Evolutionary conservation across 2,888 invertebrate genomes (phyloP).

Genomic region (Drosophila vallismaia): DNA sequence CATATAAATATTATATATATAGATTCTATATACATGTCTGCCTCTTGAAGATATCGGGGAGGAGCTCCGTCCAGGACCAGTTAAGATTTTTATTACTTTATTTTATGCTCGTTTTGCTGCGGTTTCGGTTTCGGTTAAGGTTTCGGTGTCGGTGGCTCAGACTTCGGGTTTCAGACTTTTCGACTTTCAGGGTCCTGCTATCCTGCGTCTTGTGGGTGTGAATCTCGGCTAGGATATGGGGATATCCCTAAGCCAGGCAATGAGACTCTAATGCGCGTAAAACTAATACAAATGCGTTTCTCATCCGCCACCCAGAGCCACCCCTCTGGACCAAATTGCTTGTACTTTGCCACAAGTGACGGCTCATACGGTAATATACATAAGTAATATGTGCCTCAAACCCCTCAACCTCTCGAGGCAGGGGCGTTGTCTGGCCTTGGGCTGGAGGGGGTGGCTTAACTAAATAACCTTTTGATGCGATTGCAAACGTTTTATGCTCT

Average conservation of each 20-base stretch:
- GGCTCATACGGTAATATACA: conserved; percentile 76
- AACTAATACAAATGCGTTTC: conserved; percentile 78
- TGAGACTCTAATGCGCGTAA: conserved; percentile 79
- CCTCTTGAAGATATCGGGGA: conserved; percentile 65
- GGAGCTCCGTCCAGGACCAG: conserved; percentile 30
- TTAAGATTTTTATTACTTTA: conserved; percentile 77
- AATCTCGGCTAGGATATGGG: conserved; percentile 1
- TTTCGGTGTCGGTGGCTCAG: conserved; percentile 33
- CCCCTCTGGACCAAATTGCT: conserved; percentile 61
- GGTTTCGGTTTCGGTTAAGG: conserved; percentile 34
- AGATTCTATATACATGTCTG: conserved; percentile 60
- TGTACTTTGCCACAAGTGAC: conserved; percentile 77
- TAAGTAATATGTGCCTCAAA: conserved; percentile 71
- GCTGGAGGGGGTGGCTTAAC: conserved; percentile 63
- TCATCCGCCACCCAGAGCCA: conserved; percentile 57
- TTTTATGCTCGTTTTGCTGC: conserved; percentile 67
- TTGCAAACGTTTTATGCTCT: conserved; percentile 67
- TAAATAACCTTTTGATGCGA: conserved; percentile 76
- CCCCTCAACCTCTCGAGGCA: conserved; percentile 21
- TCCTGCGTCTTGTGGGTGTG: conserved; percentile 13
- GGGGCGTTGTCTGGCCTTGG: conserved; percentile 28
- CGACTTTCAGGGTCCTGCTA: background rate
- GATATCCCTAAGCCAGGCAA: conserved; percentile 70
- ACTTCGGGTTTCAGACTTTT: conserved; percentile 28
- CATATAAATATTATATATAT: conserved; percentile 49